Evolutionary conservation across 2,888 invertebrate genomes (phyloP), one percentile per base, ranked within the genome.

Genomic region (Timandra comae): DNA sequence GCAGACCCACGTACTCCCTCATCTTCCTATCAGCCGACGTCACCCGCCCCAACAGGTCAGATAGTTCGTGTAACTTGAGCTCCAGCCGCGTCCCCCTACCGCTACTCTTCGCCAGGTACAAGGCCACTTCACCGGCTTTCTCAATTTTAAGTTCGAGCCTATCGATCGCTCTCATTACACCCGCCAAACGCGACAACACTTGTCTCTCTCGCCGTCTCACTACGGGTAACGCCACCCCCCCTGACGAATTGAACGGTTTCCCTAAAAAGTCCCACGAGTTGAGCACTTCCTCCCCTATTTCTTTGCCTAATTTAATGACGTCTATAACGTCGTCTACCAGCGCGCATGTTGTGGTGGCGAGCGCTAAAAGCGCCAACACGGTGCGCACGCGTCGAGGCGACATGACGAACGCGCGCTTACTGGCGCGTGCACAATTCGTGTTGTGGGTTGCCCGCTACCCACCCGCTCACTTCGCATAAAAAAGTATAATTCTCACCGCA

Each of bases 211-310:
- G 87, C 49, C 87, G 82, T 30, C 88, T 86, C 31, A 90, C 67
- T 29, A 91, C 65, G 2, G 92, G 91, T 30, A 90, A 69, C 8
- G 88, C 88, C 3, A 89, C 86, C 1, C 88, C 88, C 4, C 82
- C 74, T 11, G 84, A 72, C 1, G 75, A 53, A 46, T 87, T 85
- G 30, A 88, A 82, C 11, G 88, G 86, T 33, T 84, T 80, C 30
- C 89, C 89, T 13, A 91, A 75, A 7, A 91, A 58, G 47, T 91
- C 89, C 91, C 91, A 91, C 12, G 90, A 86, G 50, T 87, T 88
- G 1, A 89, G 67, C 16, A 91, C 78, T 29, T 88, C 87, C 29
- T 87, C 79, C 13, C 87, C 87, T 20, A 91, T 86, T 54, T 91
- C 90, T 54, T 89, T 90, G 21, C 86, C 72, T 6, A 88, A 58